Base-by-base conservation (phyloP, 2,888 invertebrate genomes). In the Trilocha varians region DNA sequence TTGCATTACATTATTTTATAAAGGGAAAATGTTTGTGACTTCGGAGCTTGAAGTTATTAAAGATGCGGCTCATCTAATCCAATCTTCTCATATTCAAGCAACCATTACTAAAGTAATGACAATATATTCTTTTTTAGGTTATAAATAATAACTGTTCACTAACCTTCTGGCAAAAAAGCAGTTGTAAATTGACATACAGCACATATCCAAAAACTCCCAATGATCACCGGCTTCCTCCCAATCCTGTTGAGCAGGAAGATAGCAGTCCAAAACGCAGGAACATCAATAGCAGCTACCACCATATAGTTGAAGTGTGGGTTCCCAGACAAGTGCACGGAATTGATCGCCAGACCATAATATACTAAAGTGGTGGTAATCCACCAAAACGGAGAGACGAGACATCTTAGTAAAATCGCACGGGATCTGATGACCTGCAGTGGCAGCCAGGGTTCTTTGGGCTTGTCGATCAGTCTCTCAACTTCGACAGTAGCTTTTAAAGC, bases 281-380 rank as follows among this genome's bases (percentile, higher is more conserved):
- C 88, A 65, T 92, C 93, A 3, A 89, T 87, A 8, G 88, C 64
- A 0, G 87, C 72, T 3, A 88, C 89, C 15, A 88, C 68, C 42
- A 90, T 84, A 58, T 90, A 91, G 70, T 91, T 91, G 9, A 89
- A 40, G 62, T 91, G 91, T 13, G 58, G 85, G 62, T 90, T 88
- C 2, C 90, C 90, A 3, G 87, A 87, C 47, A 91, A 70, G n/a
- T 87, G 80, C 1, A 89, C 88, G 0, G 91, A 87, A 57, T 89
- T 90, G 32, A 91, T 68, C 0, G 89, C 88, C 38, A 91, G 59
- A 0, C 91, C 91, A 52, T 90, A 90, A 63, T 89, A 91, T 3
- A 91, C 84, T 48, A 91, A 88, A 0, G 89, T 87, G 50, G 87
- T 89, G 1, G 89, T 87, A 18, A 90, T 78, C 90, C 90, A 90